Evolutionary conservation across 2,113 vertebrate genomes (phyloP), one percentile per base, ranked within the genome.

Genomic region (Neolamprologus kungweensis): DNA sequence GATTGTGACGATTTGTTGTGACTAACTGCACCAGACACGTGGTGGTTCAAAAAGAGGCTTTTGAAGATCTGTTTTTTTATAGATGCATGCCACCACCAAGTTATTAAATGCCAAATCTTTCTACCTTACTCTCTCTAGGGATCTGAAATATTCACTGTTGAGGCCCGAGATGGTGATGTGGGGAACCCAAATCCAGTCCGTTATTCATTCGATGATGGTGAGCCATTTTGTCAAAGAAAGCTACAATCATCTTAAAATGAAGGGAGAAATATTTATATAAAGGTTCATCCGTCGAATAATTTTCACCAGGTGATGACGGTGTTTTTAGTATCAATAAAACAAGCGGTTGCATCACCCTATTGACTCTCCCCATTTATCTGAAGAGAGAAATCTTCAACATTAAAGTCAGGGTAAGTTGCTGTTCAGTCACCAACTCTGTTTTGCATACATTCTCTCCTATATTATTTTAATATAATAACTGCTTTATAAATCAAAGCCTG

Each of bases 321-420:
- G 97, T 97, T 60, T 99, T 99, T 63, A 92, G 94, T 93, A 97
- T 99, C 45, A 96, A 96, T 88, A 96, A 96, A 93, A 96, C 97
- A 12, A 98, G 96, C 2, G 99, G 98, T 88, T 95, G 92, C n/a
- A 97, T 99, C 91, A 97, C 94, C 1, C 95, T 99, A 79, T 92
- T 94, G 83, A 96, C 95, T 88, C 96, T 88, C 45, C 97, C 98
- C 16, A 94, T 96, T 81, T 93, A 97, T 82, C 96, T 99, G 83
- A 97, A 92, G 92, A 98, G 97, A 95, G 98, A 99, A 92, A 93
- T 98, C 7, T 99, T 98, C 91, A 97, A 98, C 90, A 96, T 99
- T 45, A 97, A 97, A 88, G 95, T 99, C 83, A 97, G 97, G 97
- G 98, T 99, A 96, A 82, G 91, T 68, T 58, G 19, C 4, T 5